Conservation (phyloP, 1,140 invertebrate species). For the Brachionus angularis region DNA sequence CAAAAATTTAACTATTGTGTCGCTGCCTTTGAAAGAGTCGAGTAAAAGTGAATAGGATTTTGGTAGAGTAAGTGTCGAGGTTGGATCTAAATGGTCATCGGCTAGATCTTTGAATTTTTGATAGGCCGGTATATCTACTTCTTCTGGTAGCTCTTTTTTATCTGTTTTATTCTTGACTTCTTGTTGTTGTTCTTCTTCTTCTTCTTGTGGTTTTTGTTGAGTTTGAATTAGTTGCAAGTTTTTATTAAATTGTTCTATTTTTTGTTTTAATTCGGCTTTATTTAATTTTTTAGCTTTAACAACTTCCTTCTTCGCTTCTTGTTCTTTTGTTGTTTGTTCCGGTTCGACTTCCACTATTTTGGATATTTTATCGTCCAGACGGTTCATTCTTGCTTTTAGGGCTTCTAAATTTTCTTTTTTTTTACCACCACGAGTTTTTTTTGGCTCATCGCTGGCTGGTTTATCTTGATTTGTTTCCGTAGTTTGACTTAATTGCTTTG, state of each 20-base stretch:
- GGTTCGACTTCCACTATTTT: background rate
- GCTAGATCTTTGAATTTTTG: constrained; percentile 25
- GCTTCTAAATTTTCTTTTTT: constrained; percentile 31
- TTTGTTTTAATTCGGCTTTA: constrained; percentile 30
- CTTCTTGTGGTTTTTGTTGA: background rate
- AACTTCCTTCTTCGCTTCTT: background rate
- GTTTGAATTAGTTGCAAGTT: constrained; percentile 8
- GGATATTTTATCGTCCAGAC: background rate
- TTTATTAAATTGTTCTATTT: constrained; percentile 37
- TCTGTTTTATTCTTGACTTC: background rate
- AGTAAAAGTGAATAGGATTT: constrained; percentile 7
- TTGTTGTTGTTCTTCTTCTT: too few relatives aligned
- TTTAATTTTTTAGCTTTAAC: background rate
- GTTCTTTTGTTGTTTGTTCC: background rate
- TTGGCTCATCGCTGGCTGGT: background rate
- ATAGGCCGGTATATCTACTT: constrained; percentile 19
- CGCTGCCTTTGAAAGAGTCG: constrained; percentile 37
- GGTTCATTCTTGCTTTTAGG: constrained; percentile 29
- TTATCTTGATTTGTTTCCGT: too few relatives aligned
- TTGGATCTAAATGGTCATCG: constrained; percentile 11
- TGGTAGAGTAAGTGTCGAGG: constrained; percentile 3
- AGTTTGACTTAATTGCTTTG: background rate
- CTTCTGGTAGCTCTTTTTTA: background rate
- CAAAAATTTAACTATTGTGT: constrained; percentile 39
- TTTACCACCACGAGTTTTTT: background rate